Evolutionary conservation across 2,797 vertebrate species (phyloP).

Genomic region (Hemibagrus guttatus): DNA sequence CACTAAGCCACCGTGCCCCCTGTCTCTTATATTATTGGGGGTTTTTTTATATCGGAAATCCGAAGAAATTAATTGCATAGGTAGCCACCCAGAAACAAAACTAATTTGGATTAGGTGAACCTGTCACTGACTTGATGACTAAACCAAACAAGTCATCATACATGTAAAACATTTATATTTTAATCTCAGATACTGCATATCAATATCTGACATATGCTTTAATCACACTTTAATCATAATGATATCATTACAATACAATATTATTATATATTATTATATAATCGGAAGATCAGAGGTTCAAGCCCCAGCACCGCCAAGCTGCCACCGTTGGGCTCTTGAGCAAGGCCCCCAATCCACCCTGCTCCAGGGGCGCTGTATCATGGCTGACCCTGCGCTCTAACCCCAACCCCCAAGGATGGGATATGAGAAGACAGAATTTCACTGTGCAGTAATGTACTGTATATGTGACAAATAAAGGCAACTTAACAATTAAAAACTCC

Average conservation of each 20-base stretch:
- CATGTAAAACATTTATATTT: not conserved
- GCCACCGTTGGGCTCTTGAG: too few species aligned
- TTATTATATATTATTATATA: too few species aligned
- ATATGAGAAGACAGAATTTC: too few species aligned
- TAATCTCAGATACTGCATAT: not conserved
- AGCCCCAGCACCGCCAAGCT: too few species aligned
- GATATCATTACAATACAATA: not conserved
- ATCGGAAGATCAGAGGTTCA: too few species aligned
- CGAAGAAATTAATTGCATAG: not conserved
- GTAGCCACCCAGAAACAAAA: not conserved
- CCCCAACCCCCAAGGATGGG: too few species aligned
- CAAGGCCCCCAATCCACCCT: too few species aligned
- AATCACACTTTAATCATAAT: not conserved
- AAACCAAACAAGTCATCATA: not conserved
- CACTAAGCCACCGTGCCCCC: too few species aligned
- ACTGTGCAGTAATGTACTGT: too few species aligned
- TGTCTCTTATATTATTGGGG: not conserved
- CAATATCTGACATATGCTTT: not conserved
- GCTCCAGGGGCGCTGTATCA: too few species aligned
- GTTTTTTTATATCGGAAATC: not conserved
- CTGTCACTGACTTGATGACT: not conserved
- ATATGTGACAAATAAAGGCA: too few species aligned
- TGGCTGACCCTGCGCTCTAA: too few species aligned
- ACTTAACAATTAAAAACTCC: not conserved
- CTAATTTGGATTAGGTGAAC: not conserved